Evolutionary conservation across 2,113 vertebrate genomes (phyloP), one percentile per base, ranked within the genome.

Genomic region (Clupea harengus): DNA sequence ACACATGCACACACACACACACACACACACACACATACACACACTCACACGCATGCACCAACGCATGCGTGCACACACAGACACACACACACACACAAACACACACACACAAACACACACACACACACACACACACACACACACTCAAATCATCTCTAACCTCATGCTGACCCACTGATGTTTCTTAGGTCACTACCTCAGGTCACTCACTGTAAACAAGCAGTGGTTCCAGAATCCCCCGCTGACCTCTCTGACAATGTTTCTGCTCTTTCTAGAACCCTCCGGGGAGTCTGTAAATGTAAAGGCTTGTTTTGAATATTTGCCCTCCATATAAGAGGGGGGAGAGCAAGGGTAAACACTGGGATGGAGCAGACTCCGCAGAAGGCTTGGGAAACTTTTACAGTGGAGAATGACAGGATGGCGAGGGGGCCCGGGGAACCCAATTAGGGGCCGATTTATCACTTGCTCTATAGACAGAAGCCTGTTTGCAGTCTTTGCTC

Each of bases 401-500:
- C 11, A 10, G 64, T 67, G 1, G 6, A 10, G 64, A 9, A 9
- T 11, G 25, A 28, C 64, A 67, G n/a, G 64, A 28, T 67, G 64
- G 25, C 64, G 28, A 28, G n/a, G 64, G 72, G 32, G 25, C 4
- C n/a, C n/a, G n/a, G 64, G 13, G 54, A 60, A 60, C 54, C 20
- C 28, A 78, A 39, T 78, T 78, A 39, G 44, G 52, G 85, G 81
- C 84, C 2, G 6, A 84, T 82, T 18, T 84, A 52, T 87, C 67
- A 52, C 60, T 80, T 82, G 82, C 57, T 67, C n/a, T 67, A 28
- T 28, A 39, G 72, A 78, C 11, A 17, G 72, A 67, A 11, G 64
- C 60, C 54, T 82, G 47, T 44, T 9, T n/a, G 78, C 44, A 83
- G 32, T 78, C 28, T 10, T 85, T 85, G 85, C 85, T 84, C 85